Conservation (phyloP, 2,113 vertebrate species). For the Jacana jacana region DNA sequence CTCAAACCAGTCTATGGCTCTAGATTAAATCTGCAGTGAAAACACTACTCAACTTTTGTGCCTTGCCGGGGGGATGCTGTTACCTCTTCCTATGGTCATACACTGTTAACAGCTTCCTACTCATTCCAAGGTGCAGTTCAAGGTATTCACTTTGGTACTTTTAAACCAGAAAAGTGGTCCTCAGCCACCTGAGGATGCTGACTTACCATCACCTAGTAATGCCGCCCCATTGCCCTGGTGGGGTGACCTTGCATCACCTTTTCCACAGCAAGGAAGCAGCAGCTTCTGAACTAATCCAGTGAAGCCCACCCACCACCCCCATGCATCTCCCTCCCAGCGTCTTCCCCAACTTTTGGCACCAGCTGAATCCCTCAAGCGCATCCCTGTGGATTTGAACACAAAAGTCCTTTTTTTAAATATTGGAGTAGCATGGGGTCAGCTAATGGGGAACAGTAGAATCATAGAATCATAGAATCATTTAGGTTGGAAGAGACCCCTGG, state of each 20-base stretch:
- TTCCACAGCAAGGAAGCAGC: not conserved
- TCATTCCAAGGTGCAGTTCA: not conserved
- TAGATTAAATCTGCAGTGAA: not conserved
- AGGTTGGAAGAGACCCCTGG: too few relatives aligned
- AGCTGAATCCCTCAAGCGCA: not conserved
- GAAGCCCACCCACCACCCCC: too few relatives aligned
- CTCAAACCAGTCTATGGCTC: too few relatives aligned
- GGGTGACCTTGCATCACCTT: accelerated
- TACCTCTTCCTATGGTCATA: not conserved
- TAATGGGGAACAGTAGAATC: accelerated
- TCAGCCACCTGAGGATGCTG: not conserved
- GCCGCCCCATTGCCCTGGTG: not conserved
- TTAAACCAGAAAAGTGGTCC: not conserved
- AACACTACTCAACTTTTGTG: not conserved
- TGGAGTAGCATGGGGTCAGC: not conserved
- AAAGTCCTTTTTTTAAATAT: not conserved
- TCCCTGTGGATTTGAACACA: not conserved
- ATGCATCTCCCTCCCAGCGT: not conserved
- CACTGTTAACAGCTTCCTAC: not conserved
- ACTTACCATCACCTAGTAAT: accelerated
- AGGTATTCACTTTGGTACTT: not conserved
- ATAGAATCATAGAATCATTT: too few relatives aligned
- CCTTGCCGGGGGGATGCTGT: not conserved
- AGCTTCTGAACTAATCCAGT: not conserved
- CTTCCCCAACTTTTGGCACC: not conserved